These are phyloP conservation scores for Drosophila birchii DNA, from an alignment of 2,888 invertebrate genomes.

Conservation along the genomic window DNA sequence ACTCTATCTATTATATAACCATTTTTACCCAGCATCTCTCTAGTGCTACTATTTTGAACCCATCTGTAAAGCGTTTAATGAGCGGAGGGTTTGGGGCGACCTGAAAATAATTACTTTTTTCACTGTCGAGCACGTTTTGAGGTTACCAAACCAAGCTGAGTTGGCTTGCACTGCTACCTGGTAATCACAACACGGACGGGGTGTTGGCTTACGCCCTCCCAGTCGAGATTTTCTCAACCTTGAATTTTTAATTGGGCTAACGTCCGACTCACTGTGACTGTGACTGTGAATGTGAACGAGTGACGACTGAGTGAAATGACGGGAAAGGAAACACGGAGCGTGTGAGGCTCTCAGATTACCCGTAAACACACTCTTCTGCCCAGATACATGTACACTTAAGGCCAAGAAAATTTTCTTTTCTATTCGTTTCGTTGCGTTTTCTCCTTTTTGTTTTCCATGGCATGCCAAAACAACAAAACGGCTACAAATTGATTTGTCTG, in stretches of 20 bases:
- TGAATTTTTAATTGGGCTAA: constrained; percentile 72
- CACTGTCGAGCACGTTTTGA: constrained; percentile 74
- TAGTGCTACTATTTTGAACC: not conserved
- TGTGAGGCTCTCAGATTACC: constrained; percentile 55
- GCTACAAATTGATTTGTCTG: constrained; percentile 70
- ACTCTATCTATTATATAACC: not conserved
- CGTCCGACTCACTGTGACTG: constrained; percentile 38
- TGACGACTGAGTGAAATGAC: constrained; percentile 19
- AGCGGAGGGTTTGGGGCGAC: constrained; percentile 3
- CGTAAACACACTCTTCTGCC: constrained; percentile 22
- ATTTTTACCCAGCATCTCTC: too few relatives aligned
- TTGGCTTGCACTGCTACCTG: constrained; percentile 9
- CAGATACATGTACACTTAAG: constrained; percentile 23
- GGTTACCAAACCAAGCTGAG: constrained; percentile 50
- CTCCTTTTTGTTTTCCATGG: constrained; percentile 28
- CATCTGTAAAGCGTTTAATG: constrained; percentile 6
- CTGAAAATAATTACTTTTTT: constrained; percentile 57
- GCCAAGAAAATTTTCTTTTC: constrained; percentile 37
- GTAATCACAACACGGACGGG: constrained; percentile 17
- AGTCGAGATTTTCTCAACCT: constrained; percentile 68
- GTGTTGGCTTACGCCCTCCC: constrained; percentile 49
- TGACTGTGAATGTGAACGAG: constrained; percentile 9
- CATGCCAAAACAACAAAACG: constrained; percentile 54
- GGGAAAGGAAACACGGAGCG: constrained; percentile 43
- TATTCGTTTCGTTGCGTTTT: constrained; percentile 30